Evolutionary conservation across 2,888 invertebrate species (phyloP), one percentile per base, ranked within the genome.

Genomic region (Zaprionus obscuricornis): DNA sequence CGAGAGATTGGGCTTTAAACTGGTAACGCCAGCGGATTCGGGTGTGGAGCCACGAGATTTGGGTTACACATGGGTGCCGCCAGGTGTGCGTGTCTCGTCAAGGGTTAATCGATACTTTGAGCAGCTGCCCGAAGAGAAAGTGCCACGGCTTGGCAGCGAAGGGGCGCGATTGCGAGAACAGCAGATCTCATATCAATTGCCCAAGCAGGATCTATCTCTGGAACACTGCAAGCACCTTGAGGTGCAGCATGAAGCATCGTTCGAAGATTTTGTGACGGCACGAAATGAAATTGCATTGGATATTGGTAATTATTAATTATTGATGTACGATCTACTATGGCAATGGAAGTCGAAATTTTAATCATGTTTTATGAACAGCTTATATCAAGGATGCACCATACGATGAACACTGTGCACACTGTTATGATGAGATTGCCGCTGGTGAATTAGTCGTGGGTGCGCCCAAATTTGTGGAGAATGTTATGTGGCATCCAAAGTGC

Each of bases 261-360:
- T 96, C 89, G 96, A 97, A 91, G 97, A 98, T 90, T 99, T 99
- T 90, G 95, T 98, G 76, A 94, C 96, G 43, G 96, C 96, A 49
- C 93, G 99, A 46, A 98, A 99, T 90, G 97, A 98, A 91, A 95
- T 97, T 82, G 97, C 98, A 29, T 92, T 99, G 87, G 99, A 98
- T 90, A 96, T 99, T 87, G 99, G 97, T 90, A 89, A 86, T 88
- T 89, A 18, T 55, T 7, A 29, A n/a, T 7, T 8, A 22, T 20
- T 14, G 18, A 2, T 45, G 16, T 62, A n/a, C 5, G 11, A 14
- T 24, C 24, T 33, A 34, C 7, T 16, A 11, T 26, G 33, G 10
- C 14, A n/a, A n/a, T n/a, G n/a, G n/a, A n/a, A n/a, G n/a, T n/a
- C n/a, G n/a, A n/a, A n/a, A n/a, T n/a, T 5, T 16, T 49, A 16